A percentile compares a stretch with the other conserved stretches of the same genome.
Conservation (phyloP, 2,888 invertebrate species). For the Ecdyonurus torrentis region DNA sequence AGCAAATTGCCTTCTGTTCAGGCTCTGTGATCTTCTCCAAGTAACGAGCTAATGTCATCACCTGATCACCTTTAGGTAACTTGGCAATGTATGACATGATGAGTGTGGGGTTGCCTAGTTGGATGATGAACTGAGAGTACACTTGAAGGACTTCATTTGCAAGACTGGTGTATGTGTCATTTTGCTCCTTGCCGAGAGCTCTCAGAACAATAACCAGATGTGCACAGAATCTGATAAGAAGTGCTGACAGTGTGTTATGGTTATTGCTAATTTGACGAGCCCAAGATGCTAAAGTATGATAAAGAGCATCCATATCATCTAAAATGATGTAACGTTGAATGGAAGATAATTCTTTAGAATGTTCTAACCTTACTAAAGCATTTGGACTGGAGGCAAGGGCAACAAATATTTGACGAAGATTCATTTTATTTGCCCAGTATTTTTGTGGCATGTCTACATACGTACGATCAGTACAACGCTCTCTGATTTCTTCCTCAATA, state of each 20-base stretch:
- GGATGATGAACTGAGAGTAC: slow-evolving; percentile 27
- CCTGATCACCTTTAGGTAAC: slow-evolving; percentile 45
- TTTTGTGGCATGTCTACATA: slow-evolving; percentile 42
- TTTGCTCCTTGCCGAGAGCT: slow-evolving; percentile 53
- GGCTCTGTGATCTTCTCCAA: slow-evolving; percentile 20
- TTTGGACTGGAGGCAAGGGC: slow-evolving; percentile 44
- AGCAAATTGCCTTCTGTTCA: slow-evolving; percentile 27
- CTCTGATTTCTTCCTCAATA: slow-evolving; percentile 62
- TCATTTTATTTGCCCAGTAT: slow-evolving; percentile 47
- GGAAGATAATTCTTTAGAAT: slow-evolving; percentile 47
- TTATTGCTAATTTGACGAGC: not conserved
- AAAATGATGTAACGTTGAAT: slow-evolving; percentile 76
- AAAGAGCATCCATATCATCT: slow-evolving; percentile 37
- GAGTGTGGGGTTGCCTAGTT: not conserved
- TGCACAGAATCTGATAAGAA: slow-evolving; percentile 49
- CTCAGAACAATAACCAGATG: slow-evolving; percentile 72
- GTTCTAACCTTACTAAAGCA: slow-evolving; percentile 35
- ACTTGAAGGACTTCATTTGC: slow-evolving; percentile 61
- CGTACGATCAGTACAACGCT: slow-evolving; percentile 34
- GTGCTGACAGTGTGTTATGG: not conserved
- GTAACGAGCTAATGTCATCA: slow-evolving; percentile 25
- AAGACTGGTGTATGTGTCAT: slow-evolving; percentile 26
- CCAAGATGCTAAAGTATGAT: slow-evolving; percentile 18
- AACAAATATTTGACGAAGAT: slow-evolving; percentile 48
- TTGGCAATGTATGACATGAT: slow-evolving; percentile 37